Base-by-base conservation (phyloP, 2,888 invertebrate genomes). In the Allacma fusca region DNA sequence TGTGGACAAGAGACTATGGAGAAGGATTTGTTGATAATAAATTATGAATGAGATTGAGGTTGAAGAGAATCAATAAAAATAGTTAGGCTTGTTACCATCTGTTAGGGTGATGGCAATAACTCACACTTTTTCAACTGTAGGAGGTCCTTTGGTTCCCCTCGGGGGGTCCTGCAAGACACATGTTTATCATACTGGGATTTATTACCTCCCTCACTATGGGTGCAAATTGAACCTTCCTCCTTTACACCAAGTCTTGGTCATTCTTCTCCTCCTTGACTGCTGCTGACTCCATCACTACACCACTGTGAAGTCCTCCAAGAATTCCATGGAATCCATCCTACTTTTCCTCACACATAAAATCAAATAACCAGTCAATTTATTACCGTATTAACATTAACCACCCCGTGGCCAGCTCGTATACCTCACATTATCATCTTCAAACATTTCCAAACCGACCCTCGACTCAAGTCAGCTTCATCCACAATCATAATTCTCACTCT, bases 11-110 rank as follows among this genome's bases (percentile, higher is more conserved):
- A 71, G 57, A 57, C 5, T 21, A 64, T 29, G 70, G 68, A 74
- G 34, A 69, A 75, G 16, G 50, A 50, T 50, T 77, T 78, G 78
- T 80, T 77, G 76, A 78, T 78, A 80, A 80, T 80, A 80, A 80
- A 80, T 78, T 73, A 77, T 21, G 74, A 68, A 69, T 78, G 76
- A 78, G 68, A 78, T 76, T 76, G 72, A 73, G 57, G 78, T 76
- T 78, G 68, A 80, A 80, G 79, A 79, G 69, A 69, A 79, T 79
- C 79, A 80, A 80, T 80, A 80, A 80, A 80, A 79, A 80, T 72
- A 77, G 80, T 75, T 69, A 43, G 67, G 75, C 43, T 73, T 69
- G 74, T 68, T 75, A 69, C 75, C 79, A 74, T 74, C 74, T 77
- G 75, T 67, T 57, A 34, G 70, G 76, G 70, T 57, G 75, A 76